Evolutionary conservation across 2,113 vertebrate genomes (phyloP).

Genomic region (Perccottus glenii): DNA sequence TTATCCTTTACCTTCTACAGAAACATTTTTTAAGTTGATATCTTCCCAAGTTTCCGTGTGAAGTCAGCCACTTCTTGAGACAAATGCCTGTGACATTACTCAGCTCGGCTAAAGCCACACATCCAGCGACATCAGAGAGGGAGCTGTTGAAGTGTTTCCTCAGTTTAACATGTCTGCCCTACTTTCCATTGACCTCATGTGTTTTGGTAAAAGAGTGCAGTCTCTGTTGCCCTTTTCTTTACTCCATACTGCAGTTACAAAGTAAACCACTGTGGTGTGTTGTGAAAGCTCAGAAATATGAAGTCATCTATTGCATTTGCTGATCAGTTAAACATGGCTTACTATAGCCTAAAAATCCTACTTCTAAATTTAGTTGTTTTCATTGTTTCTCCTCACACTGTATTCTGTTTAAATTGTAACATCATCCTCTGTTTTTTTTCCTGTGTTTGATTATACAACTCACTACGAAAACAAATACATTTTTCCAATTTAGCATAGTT

Average conservation of each 20-base stretch:
- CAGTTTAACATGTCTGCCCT: slow-evolving; percentile 67
- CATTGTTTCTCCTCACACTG: slow-evolving; percentile 7
- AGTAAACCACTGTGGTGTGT: slow-evolving; percentile 9
- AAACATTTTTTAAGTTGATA: neutral
- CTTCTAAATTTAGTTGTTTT: slow-evolving; percentile 3
- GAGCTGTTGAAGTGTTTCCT: slow-evolving; percentile 49
- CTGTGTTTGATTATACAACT: slow-evolving; percentile 43
- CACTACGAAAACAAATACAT: slow-evolving; percentile 46
- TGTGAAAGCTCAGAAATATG: slow-evolving; percentile 11
- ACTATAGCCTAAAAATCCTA: neutral
- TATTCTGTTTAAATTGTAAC: slow-evolving; percentile 46
- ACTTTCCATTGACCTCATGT: slow-evolving; percentile 59
- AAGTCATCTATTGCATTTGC: neutral
- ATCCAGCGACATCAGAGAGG: slow-evolving; percentile 37
- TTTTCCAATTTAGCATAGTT: slow-evolving; percentile 41
- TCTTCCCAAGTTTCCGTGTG: slow-evolving; percentile 45
- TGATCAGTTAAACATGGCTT: neutral
- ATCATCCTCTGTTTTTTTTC: slow-evolving; percentile 45
- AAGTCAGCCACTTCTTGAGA: slow-evolving; percentile 31
- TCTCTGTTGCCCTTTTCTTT: slow-evolving; percentile 20
- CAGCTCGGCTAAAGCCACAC: slow-evolving; percentile 20
- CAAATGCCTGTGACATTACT: slow-evolving; percentile 66
- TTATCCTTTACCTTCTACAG: neutral
- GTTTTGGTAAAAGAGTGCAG: slow-evolving; percentile 55
- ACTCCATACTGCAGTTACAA: slow-evolving; percentile 4